Base-by-base conservation (phyloP, 1,140 invertebrate genomes). In the Leguminivora glycinivorella region DNA sequence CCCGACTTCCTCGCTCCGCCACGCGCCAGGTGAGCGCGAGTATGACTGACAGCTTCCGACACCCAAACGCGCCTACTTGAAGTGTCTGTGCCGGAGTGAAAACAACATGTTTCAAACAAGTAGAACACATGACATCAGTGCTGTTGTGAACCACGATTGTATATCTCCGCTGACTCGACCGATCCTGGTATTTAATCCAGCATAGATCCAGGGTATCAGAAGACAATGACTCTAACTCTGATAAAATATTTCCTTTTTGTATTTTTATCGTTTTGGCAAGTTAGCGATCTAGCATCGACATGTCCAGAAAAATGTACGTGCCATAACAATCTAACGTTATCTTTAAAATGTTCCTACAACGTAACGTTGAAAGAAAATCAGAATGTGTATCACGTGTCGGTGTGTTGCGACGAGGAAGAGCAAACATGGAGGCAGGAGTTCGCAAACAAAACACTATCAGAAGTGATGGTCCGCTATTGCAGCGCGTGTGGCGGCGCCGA, bases 111-210 rank as follows among this genome's bases (percentile, higher is more conserved):
- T 79, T 79, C 31, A 74, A 72, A 78, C 68, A 68, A 71, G 56
- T 70, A 71, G 70, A 77, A 72, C 69, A 72, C 70, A 73, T 66
- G 68, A 81, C 67, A 72, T 70, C 71, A 70, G 78, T 79, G 78
- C 68, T 60, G 58, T 70, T 77, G 75, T 82, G 79, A 79, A 72
- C 70, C 58, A 70, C 56, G 76, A 75, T 68, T 76, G 75, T 60
- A 78, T 83, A 75, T 78, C 76, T 73, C 71, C 75, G 63, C 73
- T 76, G 58, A 73, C 68, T 73, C 72, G 80, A 79, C 68, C 83
- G 68, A 82, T 83, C 71, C 74, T 84, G 74, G 78, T 84, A 71
- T 82, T 87, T 75, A 89, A 88, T 81, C 87, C 88, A 56, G 85
- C 85, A n/a, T 89, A 88, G 84, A 76, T 71, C 72, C n/a, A 25